Conservation (phyloP, 64 coral and sea anemone species). For the Cladopsammia gracilis region DNA sequence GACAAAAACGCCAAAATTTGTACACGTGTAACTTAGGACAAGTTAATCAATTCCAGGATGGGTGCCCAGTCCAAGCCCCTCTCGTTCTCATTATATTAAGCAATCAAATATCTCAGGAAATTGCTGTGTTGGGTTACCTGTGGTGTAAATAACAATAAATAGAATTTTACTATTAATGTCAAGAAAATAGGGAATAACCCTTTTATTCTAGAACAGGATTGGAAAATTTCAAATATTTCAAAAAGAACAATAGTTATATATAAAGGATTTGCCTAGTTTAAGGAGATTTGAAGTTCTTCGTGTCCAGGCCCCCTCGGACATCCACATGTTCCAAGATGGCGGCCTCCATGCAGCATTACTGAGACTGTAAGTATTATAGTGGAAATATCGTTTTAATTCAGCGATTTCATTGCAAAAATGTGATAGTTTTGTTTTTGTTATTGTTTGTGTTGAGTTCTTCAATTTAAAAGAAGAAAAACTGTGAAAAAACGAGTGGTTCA, state of each 20-base stretch:
- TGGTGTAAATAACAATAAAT: too few species aligned
- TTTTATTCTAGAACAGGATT: slow-evolving; percentile 31
- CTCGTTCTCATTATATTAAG: too few species aligned
- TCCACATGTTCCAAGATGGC: slow-evolving; percentile 13
- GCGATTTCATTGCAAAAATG: slow-evolving; percentile 1
- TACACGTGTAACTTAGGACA: too few species aligned
- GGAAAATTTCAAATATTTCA: slow-evolving; percentile 23
- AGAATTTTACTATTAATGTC: too few species aligned
- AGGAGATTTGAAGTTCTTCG: too few species aligned
- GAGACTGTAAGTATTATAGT: slow-evolving; percentile 24
- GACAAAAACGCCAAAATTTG: too few species aligned
- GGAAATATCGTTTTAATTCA: slow-evolving; percentile 42
- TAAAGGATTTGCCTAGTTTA: slow-evolving; percentile 8
- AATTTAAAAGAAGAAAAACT: slow-evolving; percentile 16
- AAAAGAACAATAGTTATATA: slow-evolving; percentile 48
- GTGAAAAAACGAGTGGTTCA: slow-evolving; percentile 16
- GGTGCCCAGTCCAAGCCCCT: too few species aligned
- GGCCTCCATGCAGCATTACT: slow-evolving; percentile 12
- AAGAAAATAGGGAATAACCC: not conserved
- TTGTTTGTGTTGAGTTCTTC: slow-evolving; percentile 2
- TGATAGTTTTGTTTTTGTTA: slow-evolving; percentile 11
- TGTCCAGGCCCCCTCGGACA: slow-evolving; percentile 1
- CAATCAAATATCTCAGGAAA: too few species aligned
- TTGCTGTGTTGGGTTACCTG: too few species aligned
- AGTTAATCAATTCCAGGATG: too few species aligned